Base-by-base conservation (phyloP, 2,113 vertebrate species). In the Muntiacus muntjak region DNA sequence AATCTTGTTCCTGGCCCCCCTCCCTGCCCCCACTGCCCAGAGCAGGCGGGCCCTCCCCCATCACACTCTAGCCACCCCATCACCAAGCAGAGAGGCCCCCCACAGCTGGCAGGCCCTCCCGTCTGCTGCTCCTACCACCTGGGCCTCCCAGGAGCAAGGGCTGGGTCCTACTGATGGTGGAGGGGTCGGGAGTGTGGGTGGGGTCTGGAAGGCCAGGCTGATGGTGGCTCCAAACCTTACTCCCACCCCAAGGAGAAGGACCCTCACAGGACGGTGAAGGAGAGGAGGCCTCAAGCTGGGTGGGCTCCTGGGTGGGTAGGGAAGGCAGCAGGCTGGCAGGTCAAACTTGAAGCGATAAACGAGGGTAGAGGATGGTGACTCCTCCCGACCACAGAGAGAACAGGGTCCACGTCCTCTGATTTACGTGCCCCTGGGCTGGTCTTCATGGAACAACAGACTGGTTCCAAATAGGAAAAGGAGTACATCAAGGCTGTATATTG, bases 91-190 rank as follows among this genome's bases (percentile, higher is more conserved):
- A 76, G 71, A 26, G 40, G 23, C 6, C 36, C 23, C 55, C 40
- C 0, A 1, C 1, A 3, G 71, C 21, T 7, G 40, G 5, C 71
- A 43, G 67, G 1, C 23, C 23, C 23, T 43, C 40, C 23, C 1
- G 0, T 76, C 36, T 0, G 2, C 71, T 43, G 71, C 40, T 76
- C 6, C 71, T 76, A 26, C 71, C 71, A 76, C 71, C 40, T 76
- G 71, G 71, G 71, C 40, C 23, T 43, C 71, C 71, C 71, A 84
- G 82, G 54, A 57, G 82, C 54, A 26, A 5, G 2, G 52, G 52
- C 19, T 36, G n/a, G 21, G 81, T 55, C 81, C 81, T 36, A 83
- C 33, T 17, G n/a, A 36, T 16, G 26, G 47, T 13, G 47, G 47
- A 50, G 92, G 6, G 6, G 50, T 5, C 10, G 1, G 50, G 57